Evolutionary conservation across 2,113 vertebrate species (phyloP).

Genomic region (Poecilia latipinna): DNA sequence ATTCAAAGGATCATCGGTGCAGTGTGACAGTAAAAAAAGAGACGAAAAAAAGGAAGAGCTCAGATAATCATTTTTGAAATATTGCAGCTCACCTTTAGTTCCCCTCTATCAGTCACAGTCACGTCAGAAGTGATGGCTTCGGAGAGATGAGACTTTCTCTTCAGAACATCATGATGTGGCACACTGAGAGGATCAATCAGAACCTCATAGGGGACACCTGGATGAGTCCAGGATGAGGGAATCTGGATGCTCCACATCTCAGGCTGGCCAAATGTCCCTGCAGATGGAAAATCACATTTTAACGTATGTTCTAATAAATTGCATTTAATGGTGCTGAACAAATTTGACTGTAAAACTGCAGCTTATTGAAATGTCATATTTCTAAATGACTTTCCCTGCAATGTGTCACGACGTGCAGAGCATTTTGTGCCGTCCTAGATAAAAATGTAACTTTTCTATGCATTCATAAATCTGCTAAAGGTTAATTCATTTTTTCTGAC

Average conservation of each 20-base stretch:
- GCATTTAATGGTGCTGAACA: constrained; percentile 1
- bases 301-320: constrained; percentile 10
- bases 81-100: constrained; percentile 54
- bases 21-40: constrained; percentile 12
- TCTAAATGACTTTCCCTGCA: constrained; percentile 10
- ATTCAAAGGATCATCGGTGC: constrained; percentile 36
- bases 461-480: not conserved
- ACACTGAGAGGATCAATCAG: constrained; percentile 75
- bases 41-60: not conserved
- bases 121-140: constrained; percentile 24
- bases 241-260: constrained; percentile 77
- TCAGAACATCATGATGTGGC: constrained; percentile 56
- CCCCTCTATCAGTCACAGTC: not conserved
- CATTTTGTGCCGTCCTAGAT: not conserved
- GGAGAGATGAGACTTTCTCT: constrained; percentile 14
- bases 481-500: not conserved
- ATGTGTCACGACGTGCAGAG: constrained; percentile 17
- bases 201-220: constrained; percentile 74
- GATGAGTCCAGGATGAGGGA: constrained; percentile 80
- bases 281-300: constrained; percentile 17
- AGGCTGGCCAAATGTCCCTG: constrained; percentile 82
- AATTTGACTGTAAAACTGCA: constrained; percentile 24
- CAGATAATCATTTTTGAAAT: constrained; percentile 31
- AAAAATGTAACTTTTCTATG: not conserved
- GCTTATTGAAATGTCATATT: constrained; percentile 45